Evolutionary conservation across 2,888 invertebrate species (phyloP), one percentile per base, ranked within the genome.

Genomic region (Lasioglossum malachurum): DNA sequence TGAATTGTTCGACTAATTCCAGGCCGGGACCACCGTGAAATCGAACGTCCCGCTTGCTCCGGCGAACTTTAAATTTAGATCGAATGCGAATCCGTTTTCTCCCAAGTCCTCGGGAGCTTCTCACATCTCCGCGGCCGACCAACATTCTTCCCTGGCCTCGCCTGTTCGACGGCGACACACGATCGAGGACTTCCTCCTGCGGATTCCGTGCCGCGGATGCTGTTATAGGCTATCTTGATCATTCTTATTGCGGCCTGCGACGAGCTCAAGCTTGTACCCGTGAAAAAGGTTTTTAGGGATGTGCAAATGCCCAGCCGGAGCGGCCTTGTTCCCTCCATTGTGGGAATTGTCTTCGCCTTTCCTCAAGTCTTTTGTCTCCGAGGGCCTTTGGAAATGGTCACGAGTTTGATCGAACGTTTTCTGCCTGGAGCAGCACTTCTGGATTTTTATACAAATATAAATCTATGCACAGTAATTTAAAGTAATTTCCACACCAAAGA

Each of bases 11-110:
- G 84, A 76, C 84, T 88, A 87, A 87, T 88, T 88, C 89, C 87
- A 82, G 75, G 53, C 60, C 57, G 44, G 83, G 88, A 87, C 90
- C 92, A 90, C 87, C 90, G 88, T 92, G 88, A 90, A 90, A 86
- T 83, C 86, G 82, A 89, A 89, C 85, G 76, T 83, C 76, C 87
- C 72, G 44, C 76, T 72, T 19, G 49, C 38, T n/a, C 35, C 57
- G 72, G 49, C 77, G 64, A 77, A 84, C 74, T 87, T 79, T 87
- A 75, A 83, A 87, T 87, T 80, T 75, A 72, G 67, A 46, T 53
- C 46, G 38, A n/a, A 7, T 23, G 53, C 19, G 60, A 38, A 46
- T 46, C 31, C 19, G 35, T 27, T 41, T 64, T 64, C 64, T 35
- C 8, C 46, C 72, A 49, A 44, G 64, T 71, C 41, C 41, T 38